These are phyloP conservation scores for Lamellibrachia columna DNA, from an alignment of 2,888 invertebrate species.

Conservation along the genomic window DNA sequence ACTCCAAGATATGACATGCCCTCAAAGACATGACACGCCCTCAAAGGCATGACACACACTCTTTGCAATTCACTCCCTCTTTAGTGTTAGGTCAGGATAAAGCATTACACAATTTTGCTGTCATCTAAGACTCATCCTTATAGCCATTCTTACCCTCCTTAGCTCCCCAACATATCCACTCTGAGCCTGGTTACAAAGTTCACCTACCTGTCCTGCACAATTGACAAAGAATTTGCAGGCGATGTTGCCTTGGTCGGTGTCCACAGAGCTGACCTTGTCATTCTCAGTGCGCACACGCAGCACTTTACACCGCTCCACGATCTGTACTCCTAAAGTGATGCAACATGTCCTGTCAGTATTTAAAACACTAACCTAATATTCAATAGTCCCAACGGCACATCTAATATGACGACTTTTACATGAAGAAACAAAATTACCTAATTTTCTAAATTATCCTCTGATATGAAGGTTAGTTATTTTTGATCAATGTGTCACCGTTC, in stretches of 20 bases:
- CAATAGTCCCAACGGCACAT: background rate
- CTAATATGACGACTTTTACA: background rate
- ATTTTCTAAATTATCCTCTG: background rate
- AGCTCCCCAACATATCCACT: too few species aligned
- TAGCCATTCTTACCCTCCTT: too few species aligned
- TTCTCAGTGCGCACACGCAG: slow-evolving; percentile 72
- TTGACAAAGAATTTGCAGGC: slow-evolving; percentile 93
- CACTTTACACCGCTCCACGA: slow-evolving; percentile 73
- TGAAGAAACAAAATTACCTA: background rate
- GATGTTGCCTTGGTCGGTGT: slow-evolving; percentile 74
- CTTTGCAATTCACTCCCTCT: too few species aligned
- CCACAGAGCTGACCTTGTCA: slow-evolving; percentile 71
- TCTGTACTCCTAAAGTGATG: slow-evolving; percentile 68
- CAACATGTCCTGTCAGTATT: background rate
- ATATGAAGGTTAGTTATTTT: background rate
- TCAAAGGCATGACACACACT: background rate
- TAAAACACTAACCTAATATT: background rate
- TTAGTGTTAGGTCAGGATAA: too few species aligned
- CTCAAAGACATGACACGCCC: too few species aligned
- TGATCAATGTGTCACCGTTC: too few species aligned
- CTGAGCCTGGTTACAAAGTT: background rate
- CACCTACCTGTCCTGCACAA: slow-evolving; percentile 83
- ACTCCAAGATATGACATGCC: too few species aligned
- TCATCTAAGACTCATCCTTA: too few species aligned
- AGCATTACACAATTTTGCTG: too few species aligned